These are phyloP conservation scores for Uloborus plumipes DNA, from an alignment of 2,888 invertebrate species.

Conservation along the genomic window DNA sequence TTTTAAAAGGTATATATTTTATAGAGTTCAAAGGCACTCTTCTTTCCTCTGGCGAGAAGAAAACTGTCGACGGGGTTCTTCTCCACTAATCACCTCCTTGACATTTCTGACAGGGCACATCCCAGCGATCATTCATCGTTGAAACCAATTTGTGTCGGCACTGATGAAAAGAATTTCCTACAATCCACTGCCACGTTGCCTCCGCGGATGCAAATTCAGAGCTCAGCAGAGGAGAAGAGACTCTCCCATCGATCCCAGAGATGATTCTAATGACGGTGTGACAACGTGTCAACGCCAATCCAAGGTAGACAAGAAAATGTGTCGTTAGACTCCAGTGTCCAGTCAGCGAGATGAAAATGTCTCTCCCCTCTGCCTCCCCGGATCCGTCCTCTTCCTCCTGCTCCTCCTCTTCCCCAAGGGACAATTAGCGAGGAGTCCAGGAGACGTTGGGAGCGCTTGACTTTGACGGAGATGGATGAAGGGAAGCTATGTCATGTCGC, in stretches of 20 bases:
- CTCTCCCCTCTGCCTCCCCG: slow-evolving; percentile 9
- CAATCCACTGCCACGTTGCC: slow-evolving; percentile 5
- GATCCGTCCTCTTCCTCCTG: slow-evolving; percentile 10
- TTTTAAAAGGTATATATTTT: slow-evolving; percentile 29
- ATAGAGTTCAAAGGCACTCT: slow-evolving; percentile 18
- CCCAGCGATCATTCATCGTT: slow-evolving; percentile 40
- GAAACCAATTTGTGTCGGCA: slow-evolving; percentile 54
- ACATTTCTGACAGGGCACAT: slow-evolving; percentile 34
- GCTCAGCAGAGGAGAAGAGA: slow-evolving; percentile 7
- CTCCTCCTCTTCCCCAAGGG: slow-evolving; percentile 26
- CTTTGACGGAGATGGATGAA: slow-evolving; percentile 65
- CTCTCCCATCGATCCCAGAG: slow-evolving; percentile 27
- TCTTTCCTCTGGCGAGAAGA: slow-evolving; percentile 8
- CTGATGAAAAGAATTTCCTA: slow-evolving; percentile 32
- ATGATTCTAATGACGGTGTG: slow-evolving; percentile 55
- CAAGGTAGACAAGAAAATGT: slow-evolving; percentile 55
- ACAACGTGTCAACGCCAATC: slow-evolving; percentile 62
- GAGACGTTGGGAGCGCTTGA: slow-evolving; percentile 37
- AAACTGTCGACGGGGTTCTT: slow-evolving; percentile 50
- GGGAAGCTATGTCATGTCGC: slow-evolving; percentile 63
- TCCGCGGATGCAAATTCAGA: slow-evolving; percentile 29
- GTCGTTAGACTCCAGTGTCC: slow-evolving; percentile 42
- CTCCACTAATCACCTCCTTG: slow-evolving; percentile 55
- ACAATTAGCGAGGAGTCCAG: slow-evolving; percentile 40
- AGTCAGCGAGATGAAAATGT: slow-evolving; percentile 8